Evolutionary conservation across 2,797 vertebrate species (phyloP).

Genomic region (Eremophila alpestris): DNA sequence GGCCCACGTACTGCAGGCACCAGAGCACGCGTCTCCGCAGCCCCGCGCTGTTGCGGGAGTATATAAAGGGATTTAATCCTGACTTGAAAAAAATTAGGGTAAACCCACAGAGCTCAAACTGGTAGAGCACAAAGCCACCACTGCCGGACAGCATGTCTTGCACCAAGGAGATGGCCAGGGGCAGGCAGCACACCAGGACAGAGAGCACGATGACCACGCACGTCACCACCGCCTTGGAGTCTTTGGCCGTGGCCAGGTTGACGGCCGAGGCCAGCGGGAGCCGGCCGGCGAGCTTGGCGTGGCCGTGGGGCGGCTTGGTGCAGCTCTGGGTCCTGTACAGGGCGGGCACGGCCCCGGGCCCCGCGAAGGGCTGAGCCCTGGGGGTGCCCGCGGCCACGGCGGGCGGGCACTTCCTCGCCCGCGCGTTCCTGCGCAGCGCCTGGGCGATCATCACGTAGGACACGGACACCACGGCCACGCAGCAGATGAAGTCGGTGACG

Average conservation of each 20-base stretch:
- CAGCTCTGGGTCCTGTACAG: conserved; percentile 90
- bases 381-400: conserved; percentile 80
- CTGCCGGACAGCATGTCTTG: conserved; percentile 85
- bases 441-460: conserved; percentile 94
- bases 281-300: conserved; percentile 69
- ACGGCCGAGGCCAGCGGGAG: conserved; percentile 83
- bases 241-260: conserved; percentile 82
- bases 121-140: conserved; percentile 88
- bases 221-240: conserved; percentile 91
- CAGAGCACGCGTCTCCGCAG: conserved; percentile 89
- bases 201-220: conserved; percentile 92
- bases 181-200: conserved; percentile 92
- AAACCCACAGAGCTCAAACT: conserved; percentile 94
- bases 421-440: conserved; percentile 88
- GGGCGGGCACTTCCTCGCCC: conserved; percentile 85
- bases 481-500: conserved; percentile 91
- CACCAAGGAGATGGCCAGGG: conserved; percentile 88
- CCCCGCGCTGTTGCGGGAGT: conserved; percentile 93
- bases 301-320: conserved; percentile 85
- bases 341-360: conserved; percentile 69
- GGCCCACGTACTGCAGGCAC: conserved; percentile 84
- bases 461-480: conserved; percentile 88
- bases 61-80: conserved; percentile 96
- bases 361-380: conserved; percentile 80
- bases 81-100: conserved; percentile 95